Conservation (phyloP, 2,888 invertebrate species). For the Eurytoma adleriae region DNA sequence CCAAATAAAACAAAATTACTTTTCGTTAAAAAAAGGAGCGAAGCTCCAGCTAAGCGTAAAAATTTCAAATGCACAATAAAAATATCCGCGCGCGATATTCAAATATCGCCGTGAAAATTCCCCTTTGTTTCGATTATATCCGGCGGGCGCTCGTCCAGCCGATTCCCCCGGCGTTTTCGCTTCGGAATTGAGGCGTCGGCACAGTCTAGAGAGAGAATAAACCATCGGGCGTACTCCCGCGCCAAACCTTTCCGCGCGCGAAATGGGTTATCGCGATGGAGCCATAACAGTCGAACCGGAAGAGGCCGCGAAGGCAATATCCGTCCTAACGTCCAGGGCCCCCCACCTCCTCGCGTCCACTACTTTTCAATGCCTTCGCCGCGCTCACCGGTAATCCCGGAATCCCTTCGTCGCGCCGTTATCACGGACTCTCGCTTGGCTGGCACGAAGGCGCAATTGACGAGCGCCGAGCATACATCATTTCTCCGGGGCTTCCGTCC, state of each 20-base stretch:
- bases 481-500: background rate
- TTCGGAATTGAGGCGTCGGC: constrained; percentile 28
- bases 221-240: no score
- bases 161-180: constrained; percentile 14
- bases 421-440: background rate
- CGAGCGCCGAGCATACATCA: constrained; percentile 20
- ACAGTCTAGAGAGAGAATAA: no score
- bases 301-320: constrained; percentile 55
- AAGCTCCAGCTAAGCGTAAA: no score
- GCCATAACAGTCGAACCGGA: constrained; percentile 44
- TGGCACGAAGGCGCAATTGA: constrained; percentile 7
- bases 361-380: constrained; percentile 37
- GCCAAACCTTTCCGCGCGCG: background rate
- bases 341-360: constrained; percentile 1
- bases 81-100: no score
- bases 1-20: no score
- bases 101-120: constrained; percentile 1
- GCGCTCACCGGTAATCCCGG: background rate
- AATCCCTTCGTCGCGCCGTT: constrained; percentile 2
- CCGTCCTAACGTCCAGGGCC: constrained; percentile 42
- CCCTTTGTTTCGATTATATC: constrained; percentile 9
- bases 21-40: no score
- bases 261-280: constrained; percentile 49
- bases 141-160: background rate
- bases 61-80: no score